phyloP scores from a whole-genome alignment of 2,113 vertebrate species.

The Gulo gulo region DNA sequence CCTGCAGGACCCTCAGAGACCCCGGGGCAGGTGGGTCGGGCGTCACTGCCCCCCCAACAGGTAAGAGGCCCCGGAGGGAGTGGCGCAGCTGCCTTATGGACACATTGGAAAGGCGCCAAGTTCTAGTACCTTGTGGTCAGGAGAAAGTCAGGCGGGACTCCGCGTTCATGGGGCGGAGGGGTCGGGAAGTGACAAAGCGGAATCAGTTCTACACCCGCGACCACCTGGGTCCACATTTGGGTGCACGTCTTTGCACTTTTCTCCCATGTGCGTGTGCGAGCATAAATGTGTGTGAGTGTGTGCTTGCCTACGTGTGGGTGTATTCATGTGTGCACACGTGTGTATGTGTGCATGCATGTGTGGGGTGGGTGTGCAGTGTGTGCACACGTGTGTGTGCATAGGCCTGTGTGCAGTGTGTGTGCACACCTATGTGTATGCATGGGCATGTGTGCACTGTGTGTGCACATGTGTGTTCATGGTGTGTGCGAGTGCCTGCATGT shows the following conservation, averaged over 20 bases:
- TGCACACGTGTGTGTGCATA: neutral
- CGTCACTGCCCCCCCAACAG: too few relatives aligned
- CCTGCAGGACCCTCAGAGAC: neutral
- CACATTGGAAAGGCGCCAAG: neutral
- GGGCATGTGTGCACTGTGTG: neutral
- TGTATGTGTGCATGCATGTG: neutral
- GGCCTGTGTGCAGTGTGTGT: accelerated
- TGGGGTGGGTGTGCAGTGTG: too few relatives aligned
- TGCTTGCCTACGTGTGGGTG: too few relatives aligned
- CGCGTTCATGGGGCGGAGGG: accelerated
- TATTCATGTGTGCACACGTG: neutral
- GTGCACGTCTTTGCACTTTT: accelerated
- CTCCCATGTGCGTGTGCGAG: neutral
- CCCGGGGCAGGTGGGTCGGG: accelerated
- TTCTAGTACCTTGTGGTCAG: accelerated
- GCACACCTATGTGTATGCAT: neutral
- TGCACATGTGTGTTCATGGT: neutral
- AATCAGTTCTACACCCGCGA: accelerated
- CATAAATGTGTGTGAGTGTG: neutral
- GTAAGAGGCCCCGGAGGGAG: neutral
- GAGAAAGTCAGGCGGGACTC: neutral
- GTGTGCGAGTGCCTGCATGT: accelerated
- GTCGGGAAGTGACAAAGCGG: accelerated
- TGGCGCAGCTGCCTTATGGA: accelerated
- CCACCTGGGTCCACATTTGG: accelerated